A percentile compares a stretch with the other conserved stretches of the same genome.
Evolutionary conservation across 2,113 vertebrate species (phyloP).

Genomic region (Charadrius vociferus): DNA sequence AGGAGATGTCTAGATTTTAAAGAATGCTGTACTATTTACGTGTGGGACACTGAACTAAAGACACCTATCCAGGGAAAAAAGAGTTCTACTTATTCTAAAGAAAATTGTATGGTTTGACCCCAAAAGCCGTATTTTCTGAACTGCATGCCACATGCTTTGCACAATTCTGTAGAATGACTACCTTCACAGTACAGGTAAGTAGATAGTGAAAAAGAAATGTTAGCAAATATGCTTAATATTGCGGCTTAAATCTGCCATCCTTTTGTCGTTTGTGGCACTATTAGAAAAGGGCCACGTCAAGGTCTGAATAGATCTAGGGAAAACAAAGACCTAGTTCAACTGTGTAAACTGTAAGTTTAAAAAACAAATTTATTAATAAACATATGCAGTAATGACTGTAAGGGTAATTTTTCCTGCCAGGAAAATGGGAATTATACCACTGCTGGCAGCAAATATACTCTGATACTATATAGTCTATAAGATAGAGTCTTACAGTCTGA

Average conservation of each 20-base stretch:
- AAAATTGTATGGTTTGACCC: neutral
- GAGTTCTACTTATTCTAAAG: neutral
- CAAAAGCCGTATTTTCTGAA: neutral
- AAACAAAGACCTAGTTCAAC: neutral
- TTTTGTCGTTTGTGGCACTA: neutral
- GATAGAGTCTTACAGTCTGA: too few species aligned
- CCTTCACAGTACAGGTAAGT: neutral
- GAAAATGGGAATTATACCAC: neutral
- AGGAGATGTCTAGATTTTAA: neutral
- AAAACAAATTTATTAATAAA: neutral
- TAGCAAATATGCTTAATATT: neutral
- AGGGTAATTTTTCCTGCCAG: neutral
- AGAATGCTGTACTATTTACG: neutral
- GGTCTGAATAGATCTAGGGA: neutral
- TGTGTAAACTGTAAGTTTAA: neutral
- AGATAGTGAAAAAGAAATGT: neutral
- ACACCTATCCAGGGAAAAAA: neutral
- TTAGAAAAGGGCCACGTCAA: neutral
- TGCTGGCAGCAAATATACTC: neutral
- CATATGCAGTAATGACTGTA: neutral
- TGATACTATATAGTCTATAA: neutral
- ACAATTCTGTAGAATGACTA: neutral
- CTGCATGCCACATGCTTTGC: neutral
- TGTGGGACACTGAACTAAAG: neutral
- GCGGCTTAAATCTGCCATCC: fast-evolving